Evolutionary conservation across 2,797 vertebrate genomes (phyloP), one percentile per base, ranked within the genome.

Genomic region (Helarctos malayanus): DNA sequence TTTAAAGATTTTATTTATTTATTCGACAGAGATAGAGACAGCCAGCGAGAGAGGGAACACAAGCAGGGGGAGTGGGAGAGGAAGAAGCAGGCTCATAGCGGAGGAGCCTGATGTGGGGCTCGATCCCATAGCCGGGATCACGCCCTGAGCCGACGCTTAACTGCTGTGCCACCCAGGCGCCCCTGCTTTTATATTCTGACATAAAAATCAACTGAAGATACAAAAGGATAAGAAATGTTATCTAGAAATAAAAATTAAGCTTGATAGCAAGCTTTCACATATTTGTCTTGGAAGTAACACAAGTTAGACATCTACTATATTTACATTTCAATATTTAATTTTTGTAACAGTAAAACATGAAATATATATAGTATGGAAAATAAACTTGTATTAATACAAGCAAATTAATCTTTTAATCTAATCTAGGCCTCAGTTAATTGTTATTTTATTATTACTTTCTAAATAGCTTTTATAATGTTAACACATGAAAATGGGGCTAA

Each of bases 121-220:
- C 38, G 4, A 38, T 38, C 38, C 38, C 38, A 38, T 38, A 38
- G 38, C 38, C 38, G 38, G 38, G 38, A 38, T 38, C 38, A 38
- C 38, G 1, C 38, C 38, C 38, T 38, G 38, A 38, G 38, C 38
- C 38, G 38, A 38, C 38, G 38, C 38, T 38, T 38, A 38, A 38
- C 38, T 38, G 38, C 38, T 38, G 38, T 38, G 38, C 38, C 38
- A 38, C 38, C 38, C 38, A 38, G 38, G 38, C 38, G 38, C 38
- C 38, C 38, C 14, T 75, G 19, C 19, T n/a, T 87, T 92, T 54
- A 82, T 47, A 82, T 38, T 68, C 29, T 90, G 47, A 68, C 38
- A 87, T 49, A 96, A 95, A 80, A 94, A 82, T 92, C 45, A 38
- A n/a, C 69, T 32, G 71, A 29, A 59, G 47, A 38, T 75, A 84